These are phyloP conservation scores for Tetragonisca angustula DNA, from an alignment of 2,888 invertebrate genomes.

Conservation along the genomic window DNA sequence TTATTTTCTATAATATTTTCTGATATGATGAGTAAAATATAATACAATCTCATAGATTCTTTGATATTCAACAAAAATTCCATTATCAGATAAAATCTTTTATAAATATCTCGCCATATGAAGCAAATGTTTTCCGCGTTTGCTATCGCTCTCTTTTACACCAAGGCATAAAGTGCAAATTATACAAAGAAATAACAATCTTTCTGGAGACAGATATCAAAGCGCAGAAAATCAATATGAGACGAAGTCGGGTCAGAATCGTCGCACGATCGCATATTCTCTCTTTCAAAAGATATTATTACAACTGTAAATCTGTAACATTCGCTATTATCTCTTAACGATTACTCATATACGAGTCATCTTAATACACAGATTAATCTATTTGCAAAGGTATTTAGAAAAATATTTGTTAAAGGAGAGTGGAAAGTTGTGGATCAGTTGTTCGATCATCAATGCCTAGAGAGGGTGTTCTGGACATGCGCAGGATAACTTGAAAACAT, in stretches of 20 bases:
- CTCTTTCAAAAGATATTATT: neutral
- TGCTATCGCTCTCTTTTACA: neutral
- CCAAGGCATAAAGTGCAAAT: slow-evolving; percentile 12
- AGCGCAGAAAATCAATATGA: slow-evolving; percentile 67
- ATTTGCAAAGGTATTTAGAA: neutral
- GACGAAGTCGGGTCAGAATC: slow-evolving; percentile 32
- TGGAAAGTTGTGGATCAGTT: slow-evolving; percentile 27
- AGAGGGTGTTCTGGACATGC: slow-evolving; percentile 52
- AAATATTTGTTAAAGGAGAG: neutral
- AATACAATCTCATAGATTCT: neutral
- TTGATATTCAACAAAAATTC: neutral
- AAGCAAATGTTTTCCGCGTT: neutral
- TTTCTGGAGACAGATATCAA: slow-evolving; percentile 39
- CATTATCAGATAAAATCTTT: neutral
- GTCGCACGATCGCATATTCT: neutral
- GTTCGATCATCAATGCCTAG: slow-evolving; percentile 29
- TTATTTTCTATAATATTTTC: neutral
- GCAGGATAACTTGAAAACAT: slow-evolving; percentile 32
- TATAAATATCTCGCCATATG: neutral
- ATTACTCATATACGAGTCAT: neutral
- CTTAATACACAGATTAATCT: neutral
- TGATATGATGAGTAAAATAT: neutral
- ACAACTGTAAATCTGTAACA: neutral
- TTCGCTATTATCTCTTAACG: neutral
- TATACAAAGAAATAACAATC: slow-evolving; percentile 44